Evolutionary conservation across 2,888 invertebrate species (phyloP).

Genomic region (Stenchaetothrips biformis): DNA sequence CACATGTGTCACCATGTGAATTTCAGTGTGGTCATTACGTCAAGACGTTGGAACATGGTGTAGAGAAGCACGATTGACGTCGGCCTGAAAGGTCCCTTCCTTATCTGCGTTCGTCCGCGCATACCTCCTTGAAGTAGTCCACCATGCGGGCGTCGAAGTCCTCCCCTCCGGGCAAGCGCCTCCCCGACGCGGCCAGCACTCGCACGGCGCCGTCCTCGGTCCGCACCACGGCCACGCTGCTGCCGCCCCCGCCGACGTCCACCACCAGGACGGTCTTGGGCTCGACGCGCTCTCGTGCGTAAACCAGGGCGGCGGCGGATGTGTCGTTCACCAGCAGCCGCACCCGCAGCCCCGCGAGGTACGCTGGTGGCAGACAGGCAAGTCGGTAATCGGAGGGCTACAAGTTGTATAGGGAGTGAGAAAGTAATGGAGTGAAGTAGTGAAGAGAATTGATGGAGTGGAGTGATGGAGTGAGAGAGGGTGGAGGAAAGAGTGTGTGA

Average conservation of each 20-base stretch:
- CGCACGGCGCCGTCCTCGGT: background rate
- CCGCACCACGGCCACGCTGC: background rate
- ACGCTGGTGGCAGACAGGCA: background rate
- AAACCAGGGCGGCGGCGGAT: background rate
- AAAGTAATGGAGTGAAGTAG: too few species aligned
- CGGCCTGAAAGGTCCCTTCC: too few species aligned
- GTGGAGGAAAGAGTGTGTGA: too few species aligned
- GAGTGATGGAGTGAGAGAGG: too few species aligned
- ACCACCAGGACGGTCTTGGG: background rate
- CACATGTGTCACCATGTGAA: too few species aligned
- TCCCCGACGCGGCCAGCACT: background rate
- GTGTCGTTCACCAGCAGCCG: background rate
- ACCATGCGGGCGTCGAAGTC: background rate
- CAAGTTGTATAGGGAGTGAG: too few species aligned
- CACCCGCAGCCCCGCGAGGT: background rate
- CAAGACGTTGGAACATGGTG: too few species aligned
- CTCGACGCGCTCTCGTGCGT: background rate
- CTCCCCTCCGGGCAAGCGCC: background rate
- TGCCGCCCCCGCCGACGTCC: conserved; percentile 2
- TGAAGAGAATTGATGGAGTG: too few species aligned
- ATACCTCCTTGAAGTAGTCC: background rate
- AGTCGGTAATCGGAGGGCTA: too few species aligned
- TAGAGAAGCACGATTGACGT: too few species aligned
- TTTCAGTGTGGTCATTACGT: too few species aligned
- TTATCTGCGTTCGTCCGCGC: too few species aligned